Base-by-base conservation (phyloP, 2,113 vertebrate species). In the Lathamus discolor region DNA sequence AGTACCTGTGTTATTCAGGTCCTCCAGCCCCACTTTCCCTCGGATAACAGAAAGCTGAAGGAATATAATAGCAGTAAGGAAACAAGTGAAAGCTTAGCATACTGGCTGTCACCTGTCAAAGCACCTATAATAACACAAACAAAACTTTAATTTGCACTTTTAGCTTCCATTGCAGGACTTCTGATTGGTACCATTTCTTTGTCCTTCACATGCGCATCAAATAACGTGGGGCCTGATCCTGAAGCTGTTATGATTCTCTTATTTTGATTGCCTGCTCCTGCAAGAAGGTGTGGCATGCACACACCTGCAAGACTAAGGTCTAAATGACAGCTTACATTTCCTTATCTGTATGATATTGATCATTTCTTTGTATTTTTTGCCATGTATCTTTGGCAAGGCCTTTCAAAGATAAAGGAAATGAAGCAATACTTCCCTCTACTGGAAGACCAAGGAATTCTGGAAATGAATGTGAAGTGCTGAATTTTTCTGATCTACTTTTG, bases 361-460 rank as follows among this genome's bases (percentile, higher is more conserved):
- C 25, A 62, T 23, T 29, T 55, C 43, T 81, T 62, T 80, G 49
- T 63, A 62, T 7, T 62, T 92, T 92, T 66, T 92, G n/a, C 27
- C 10, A 76, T 62, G 82, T 92, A 92, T 86, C 49, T 54, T 66
- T 63, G 55, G 33, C 41, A 83, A 84, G 81, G 51, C 7, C 16
- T 73, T 84, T 68, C 70, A 39, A 77, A 95, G n/a, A 43, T 54
- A 91, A 88, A 84, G 92, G 83, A 93, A 72, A 95, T 96, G 86
- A 91, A 95, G 79, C 95, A 98, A 97, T 94, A 95, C 49, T 94
- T 72, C 97, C 97, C 97, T 98, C 97, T 97, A 79, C 96, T 98
- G 97, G 98, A 97, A 97, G 62, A 55, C 28, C 11, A 31, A 23
- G 25, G 90, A 89, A 85, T 84, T 76, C 66, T 85, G n/a, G 25